Percentiles rank a stretch among this genome's conserved stretches.
phyloP scores from a whole-genome alignment of 2,113 vertebrate genomes.

The Caloenas nicobarica region DNA sequence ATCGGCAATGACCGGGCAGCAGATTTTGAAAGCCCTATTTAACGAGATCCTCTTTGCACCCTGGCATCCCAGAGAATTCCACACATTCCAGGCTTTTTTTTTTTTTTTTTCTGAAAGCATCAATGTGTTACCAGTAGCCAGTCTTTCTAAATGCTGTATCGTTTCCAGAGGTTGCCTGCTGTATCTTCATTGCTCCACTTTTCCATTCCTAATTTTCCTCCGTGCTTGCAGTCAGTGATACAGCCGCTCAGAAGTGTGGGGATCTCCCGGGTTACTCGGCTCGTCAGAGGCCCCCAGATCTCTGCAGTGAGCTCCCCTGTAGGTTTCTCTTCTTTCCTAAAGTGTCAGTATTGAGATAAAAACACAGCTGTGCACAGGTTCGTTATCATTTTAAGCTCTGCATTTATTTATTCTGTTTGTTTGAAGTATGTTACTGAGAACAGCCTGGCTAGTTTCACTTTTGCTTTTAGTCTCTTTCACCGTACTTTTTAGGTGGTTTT shows the following conservation, averaged over 20 bases:
- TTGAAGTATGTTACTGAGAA: background rate
- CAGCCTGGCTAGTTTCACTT: slow-evolving; percentile 13
- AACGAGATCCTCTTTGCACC: slow-evolving; percentile 10
- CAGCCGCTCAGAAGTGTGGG: background rate
- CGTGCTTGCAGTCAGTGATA: background rate
- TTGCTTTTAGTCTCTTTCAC: background rate
- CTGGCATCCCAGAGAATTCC: slow-evolving; percentile 39
- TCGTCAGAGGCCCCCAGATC: background rate
- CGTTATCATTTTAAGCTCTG: background rate
- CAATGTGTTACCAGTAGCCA: background rate
- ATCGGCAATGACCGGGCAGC: background rate
- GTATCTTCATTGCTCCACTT: background rate
- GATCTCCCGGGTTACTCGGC: background rate
- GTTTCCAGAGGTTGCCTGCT: background rate
- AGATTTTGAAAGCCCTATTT: slow-evolving; percentile 26
- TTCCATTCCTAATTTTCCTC: background rate
- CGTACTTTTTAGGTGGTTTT: background rate
- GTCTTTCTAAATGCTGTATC: background rate
- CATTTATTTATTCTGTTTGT: background rate
- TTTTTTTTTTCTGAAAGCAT: background rate
- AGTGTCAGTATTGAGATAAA: slow-evolving; percentile 9
- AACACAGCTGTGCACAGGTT: background rate
- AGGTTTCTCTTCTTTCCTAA: background rate
- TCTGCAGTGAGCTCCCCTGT: background rate
- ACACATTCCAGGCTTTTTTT: slow-evolving; percentile 28